Base-by-base conservation (phyloP, 2,797 vertebrate species). In the Pangasius djambal region DNA sequence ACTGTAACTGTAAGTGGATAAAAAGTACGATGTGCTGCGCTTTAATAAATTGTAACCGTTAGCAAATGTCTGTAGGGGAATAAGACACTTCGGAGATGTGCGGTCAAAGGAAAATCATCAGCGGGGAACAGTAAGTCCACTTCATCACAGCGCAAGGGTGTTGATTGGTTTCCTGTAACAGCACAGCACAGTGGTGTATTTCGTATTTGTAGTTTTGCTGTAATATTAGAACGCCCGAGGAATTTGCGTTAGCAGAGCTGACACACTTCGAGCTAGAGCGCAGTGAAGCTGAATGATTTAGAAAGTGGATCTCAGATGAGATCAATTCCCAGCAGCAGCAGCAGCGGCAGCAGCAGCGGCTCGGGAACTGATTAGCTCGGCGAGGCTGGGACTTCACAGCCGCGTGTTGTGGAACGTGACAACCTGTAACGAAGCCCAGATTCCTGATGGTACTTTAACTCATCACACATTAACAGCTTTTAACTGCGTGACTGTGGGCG, bases 381-480 rank as follows among this genome's bases (percentile, higher is more conserved):
- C 10, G 10, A n/a, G 65, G n/a, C 10, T 7, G 37, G 8, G 9
- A 37, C n/a, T 34, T 70, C 69, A 37, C 15, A 18, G 16, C 70
- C 70, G 18, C 3, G 10, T 25, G 70, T n/a, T 16, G 44, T 50
- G 44, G 50, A n/a, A n/a, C 16, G 44, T n/a, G 22, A 16, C 12
- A 9, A n/a, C 12, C 44, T 50, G 74, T n/a, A n/a, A 50, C 12
- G 4, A n/a, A 15, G n/a, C 74, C 9, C 72, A 75, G 9, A 28
- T 75, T 75, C 72, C 74, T n/a, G 74, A 75, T 16, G 74, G 28
- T 16, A 15, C 12, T 50, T 52, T 15, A 50, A n/a, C 44, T 77
- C 44, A 16, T 77, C 44, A 77, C 44, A 77, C 74, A 52, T 77
- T 77, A 77, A 52, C 74, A 77, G 74, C 7, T 72, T 69, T 22